These are phyloP conservation scores for Sylvia atricapilla DNA, from an alignment of 2,113 vertebrate species.

Conservation along the genomic window DNA sequence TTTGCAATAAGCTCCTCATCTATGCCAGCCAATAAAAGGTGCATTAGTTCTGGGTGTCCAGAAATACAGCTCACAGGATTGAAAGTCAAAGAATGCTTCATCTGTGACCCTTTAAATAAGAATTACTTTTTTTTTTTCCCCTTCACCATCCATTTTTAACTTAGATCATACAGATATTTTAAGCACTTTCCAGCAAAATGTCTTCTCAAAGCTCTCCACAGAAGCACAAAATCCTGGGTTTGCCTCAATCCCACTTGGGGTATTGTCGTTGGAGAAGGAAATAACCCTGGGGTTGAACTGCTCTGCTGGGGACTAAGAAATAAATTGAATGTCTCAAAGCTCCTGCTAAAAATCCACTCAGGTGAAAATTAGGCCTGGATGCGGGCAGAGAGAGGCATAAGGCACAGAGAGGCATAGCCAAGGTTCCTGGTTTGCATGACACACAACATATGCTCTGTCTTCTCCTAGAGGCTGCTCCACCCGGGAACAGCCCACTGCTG, in stretches of 20 bases:
- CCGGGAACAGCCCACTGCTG: not conserved
- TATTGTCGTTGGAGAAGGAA: not conserved
- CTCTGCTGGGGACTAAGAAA: not conserved
- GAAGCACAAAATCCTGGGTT: not conserved
- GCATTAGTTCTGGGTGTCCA: slow-evolving; percentile 20
- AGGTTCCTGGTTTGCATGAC: not conserved
- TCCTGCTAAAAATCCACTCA: not conserved
- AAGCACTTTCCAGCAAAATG: slow-evolving; percentile 5
- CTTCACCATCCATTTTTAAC: not conserved
- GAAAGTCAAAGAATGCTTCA: slow-evolving; percentile 36
- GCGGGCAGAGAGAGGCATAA: not conserved
- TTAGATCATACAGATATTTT: not conserved
- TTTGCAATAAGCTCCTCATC: slow-evolving; percentile 24
- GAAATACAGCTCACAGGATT: not conserved
- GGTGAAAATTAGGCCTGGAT: not conserved
- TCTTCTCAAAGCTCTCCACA: not conserved
- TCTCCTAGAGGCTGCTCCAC: not conserved
- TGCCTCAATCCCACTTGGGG: not conserved
- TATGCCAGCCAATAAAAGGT: slow-evolving; percentile 35
- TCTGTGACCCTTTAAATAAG: slow-evolving; percentile 39
- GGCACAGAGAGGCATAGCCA: not conserved
- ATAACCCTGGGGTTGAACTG: not conserved
- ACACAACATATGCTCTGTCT: not conserved
- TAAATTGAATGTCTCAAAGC: not conserved
- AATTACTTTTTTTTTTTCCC: not conserved